Conservation (phyloP, 1,140 invertebrate species). For the Arion vulgaris region DNA sequence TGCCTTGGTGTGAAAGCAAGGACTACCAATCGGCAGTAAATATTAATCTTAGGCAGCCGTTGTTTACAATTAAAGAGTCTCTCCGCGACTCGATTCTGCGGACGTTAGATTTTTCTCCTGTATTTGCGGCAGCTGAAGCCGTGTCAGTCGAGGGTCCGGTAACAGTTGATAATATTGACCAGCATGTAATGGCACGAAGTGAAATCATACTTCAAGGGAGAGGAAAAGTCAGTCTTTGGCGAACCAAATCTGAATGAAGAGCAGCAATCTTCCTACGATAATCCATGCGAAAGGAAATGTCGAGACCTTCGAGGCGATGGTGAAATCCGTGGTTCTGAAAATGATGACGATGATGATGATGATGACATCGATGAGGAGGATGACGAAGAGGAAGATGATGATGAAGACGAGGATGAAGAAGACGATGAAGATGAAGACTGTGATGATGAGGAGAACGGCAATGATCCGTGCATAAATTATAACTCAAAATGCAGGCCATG, state of each 20-base stretch:
- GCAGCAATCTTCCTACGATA: background rate
- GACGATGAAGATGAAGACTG: background rate
- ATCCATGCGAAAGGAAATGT: background rate
- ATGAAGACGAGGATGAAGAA: background rate
- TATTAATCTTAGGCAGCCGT: background rate
- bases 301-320: slow-evolving; percentile 22
- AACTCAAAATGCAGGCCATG: background rate
- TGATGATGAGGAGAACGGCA: background rate
- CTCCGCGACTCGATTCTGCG: background rate
- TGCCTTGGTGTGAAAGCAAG: background rate
- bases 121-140: background rate
- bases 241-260: background rate
- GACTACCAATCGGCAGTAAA: background rate
- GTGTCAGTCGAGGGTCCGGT: background rate
- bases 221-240: background rate
- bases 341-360: slow-evolving; percentile 19
- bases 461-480: background rate
- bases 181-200: background rate
- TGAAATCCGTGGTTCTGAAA: slow-evolving; percentile 7
- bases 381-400: background rate
- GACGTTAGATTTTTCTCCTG: background rate
- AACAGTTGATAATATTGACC: background rate
- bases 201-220: background rate
- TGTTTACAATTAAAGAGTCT: background rate
- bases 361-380: background rate